phyloP scores from a whole-genome alignment of 2,797 vertebrate species.

The Odontamblyopus rebecca region DNA sequence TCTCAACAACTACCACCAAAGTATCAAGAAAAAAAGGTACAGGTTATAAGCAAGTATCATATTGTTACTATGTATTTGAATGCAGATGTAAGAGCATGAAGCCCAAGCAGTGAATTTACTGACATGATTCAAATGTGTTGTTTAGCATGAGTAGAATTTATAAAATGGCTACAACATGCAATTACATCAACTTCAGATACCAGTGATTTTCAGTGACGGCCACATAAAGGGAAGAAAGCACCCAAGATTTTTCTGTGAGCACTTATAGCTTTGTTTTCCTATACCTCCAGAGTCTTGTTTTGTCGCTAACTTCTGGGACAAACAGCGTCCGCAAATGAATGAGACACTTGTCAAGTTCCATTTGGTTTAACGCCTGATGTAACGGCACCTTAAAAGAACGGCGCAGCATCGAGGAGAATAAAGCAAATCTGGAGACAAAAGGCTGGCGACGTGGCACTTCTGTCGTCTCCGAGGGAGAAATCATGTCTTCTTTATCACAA shows the following conservation, averaged over 20 bases:
- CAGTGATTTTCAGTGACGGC: not conserved
- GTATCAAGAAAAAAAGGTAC: not conserved
- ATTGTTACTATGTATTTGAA: too few relatives aligned
- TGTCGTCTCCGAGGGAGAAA: conserved; percentile 62
- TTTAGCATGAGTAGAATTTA: not conserved
- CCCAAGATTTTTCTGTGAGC: conserved; percentile 36
- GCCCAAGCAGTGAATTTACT: too few relatives aligned
- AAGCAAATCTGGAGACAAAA: conserved; percentile 63
- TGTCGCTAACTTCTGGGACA: conserved; percentile 61
- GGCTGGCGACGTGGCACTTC: conserved; percentile 56
- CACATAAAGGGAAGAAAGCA: not conserved
- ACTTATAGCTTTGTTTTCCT: conserved; percentile 63
- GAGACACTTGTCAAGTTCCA: conserved; percentile 74
- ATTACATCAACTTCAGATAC: not conserved
- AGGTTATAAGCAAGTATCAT: too few relatives aligned
- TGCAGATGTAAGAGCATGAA: too few relatives aligned
- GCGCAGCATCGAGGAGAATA: conserved; percentile 53
- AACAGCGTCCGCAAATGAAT: conserved; percentile 68
- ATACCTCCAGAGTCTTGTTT: conserved; percentile 48
- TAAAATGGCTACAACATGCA: not conserved
- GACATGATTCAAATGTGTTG: too few relatives aligned
- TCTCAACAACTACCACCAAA: not conserved
- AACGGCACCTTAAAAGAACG: conserved; percentile 62
- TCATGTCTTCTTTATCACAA: conserved; percentile 51
- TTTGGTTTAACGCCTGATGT: conserved; percentile 60